Base-by-base conservation (phyloP, 2,113 vertebrate species). In the Opisthocomus hoazin region DNA sequence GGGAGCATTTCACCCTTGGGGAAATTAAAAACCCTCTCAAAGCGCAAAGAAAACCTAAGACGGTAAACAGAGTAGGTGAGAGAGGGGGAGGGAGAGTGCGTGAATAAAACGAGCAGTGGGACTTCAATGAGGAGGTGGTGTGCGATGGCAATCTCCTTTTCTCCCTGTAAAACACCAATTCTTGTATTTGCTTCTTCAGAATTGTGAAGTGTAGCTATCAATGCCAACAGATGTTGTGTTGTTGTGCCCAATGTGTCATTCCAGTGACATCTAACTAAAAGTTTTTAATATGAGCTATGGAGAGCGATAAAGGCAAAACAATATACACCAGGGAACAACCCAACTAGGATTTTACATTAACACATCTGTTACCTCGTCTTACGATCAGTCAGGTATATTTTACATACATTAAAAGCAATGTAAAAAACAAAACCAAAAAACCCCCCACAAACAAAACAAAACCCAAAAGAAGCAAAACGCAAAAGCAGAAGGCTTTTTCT, bases 401-500 rank as follows among this genome's bases (percentile, higher is more conserved):
- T 70, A 41, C 45, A 20, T 19, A 14, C 32, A 23, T 51, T 68
- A 66, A 74, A 92, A 86, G 56, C 68, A 81, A 37, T 1, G 22
- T 10, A 84, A 66, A 66, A 88, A 94, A 83, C n/a, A 84, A 88
- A 82, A 86, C 70, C 83, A 94, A 63, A 84, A 86, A n/a, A n/a
- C n/a, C n/a, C n/a, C n/a, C n/a, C n/a, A n/a, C n/a, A n/a, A n/a
- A n/a, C n/a, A n/a, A n/a, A n/a, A n/a, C n/a, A n/a, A n/a, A n/a
- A n/a, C n/a, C n/a, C n/a, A n/a, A n/a, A n/a, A n/a, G n/a, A n/a
- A n/a, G n/a, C n/a, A n/a, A n/a, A n/a, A n/a, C n/a, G n/a, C n/a
- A n/a, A n/a, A n/a, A n/a, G n/a, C n/a, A n/a, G n/a, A n/a, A n/a
- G n/a, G n/a, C n/a, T n/a, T n/a, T n/a, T n/a, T n/a, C 60, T 70